Evolutionary conservation across 2,113 vertebrate species (phyloP), one percentile per base, ranked within the genome.

Genomic region (Syngnathus scovelli): DNA sequence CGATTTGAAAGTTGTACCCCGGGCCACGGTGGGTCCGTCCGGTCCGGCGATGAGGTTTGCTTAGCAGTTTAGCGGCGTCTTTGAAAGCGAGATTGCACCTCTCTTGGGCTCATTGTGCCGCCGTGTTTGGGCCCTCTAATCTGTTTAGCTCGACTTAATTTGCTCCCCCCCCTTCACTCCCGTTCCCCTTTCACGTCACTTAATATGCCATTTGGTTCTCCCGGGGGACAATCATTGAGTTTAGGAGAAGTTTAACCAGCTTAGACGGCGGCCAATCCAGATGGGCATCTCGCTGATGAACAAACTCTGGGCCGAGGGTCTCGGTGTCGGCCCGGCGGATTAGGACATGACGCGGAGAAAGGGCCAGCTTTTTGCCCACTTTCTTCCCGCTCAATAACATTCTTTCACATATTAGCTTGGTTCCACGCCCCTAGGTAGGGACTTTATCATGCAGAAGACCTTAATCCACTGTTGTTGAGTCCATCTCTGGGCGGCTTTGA

Each of bases 391-490:
- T 98, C 94, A 99, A 98, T 98, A 95, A 98, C 97, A 99, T 99
- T 99, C 97, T 99, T 99, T 99, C 95, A 98, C 96, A 96, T 99
- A 98, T 98, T 99, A 98, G 94, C 93, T 97, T 96, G 96, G 96
- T 96, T 94, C 96, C 94, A 94, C 55, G 27, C 93, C 93, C 96
- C 95, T 95, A 98, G 97, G 97, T 98, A 96, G 96, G 93, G 93
- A 98, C 95, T 99, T 98, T 96, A 96, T 98, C 95, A 98, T 98
- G 97, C 97, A 98, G 95, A 98, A 96, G 93, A 92, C 92, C 93
- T 93, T 99, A 99, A 98, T 99, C 97, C 96, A 98, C 94, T 96
- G 95, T 93, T 94, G 93, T 92, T 91, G 94, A 94, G 94, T 95
- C 93, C 92, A 95, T 94, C 93, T 94, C 76, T 90, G 93, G 90